Conservation (phyloP, 35 echinoderm and acorn worm genomes). For the Amphiura filiformis region DNA sequence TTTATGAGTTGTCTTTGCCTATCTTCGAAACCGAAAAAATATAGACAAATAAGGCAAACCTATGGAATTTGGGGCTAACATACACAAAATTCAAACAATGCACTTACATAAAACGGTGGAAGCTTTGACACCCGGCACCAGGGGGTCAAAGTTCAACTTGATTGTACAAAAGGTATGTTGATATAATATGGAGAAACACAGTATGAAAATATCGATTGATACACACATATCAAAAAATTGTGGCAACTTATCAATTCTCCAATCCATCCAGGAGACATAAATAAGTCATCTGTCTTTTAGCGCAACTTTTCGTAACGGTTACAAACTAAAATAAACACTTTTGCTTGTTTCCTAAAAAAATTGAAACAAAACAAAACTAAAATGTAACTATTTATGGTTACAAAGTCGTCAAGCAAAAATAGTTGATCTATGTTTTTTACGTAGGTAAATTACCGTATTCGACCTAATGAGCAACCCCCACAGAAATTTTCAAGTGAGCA, state of each 20-base stretch:
- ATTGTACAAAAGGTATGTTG: background rate
- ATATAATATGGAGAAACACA: background rate
- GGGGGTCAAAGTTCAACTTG: background rate
- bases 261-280: background rate
- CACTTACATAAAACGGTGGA: background rate
- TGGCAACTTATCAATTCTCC: background rate
- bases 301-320: background rate
- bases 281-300: background rate
- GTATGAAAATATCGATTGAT: conserved; percentile 9
- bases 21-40: too few relatives aligned
- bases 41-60: too few relatives aligned
- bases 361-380: background rate
- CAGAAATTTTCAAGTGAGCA: too few relatives aligned
- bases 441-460: too few relatives aligned
- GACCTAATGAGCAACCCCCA: too few relatives aligned
- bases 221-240: conserved; percentile 4
- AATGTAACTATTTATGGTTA: background rate
- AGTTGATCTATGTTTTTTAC: background rate
- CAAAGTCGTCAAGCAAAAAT: background rate
- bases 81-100: background rate
- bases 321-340: background rate
- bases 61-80: too few relatives aligned
- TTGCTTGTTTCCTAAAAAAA: background rate
- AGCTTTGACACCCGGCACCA: background rate
- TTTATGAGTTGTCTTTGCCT: too few relatives aligned